Conservation (phyloP, 2,888 invertebrate species). For the Abrostola triplasia region DNA sequence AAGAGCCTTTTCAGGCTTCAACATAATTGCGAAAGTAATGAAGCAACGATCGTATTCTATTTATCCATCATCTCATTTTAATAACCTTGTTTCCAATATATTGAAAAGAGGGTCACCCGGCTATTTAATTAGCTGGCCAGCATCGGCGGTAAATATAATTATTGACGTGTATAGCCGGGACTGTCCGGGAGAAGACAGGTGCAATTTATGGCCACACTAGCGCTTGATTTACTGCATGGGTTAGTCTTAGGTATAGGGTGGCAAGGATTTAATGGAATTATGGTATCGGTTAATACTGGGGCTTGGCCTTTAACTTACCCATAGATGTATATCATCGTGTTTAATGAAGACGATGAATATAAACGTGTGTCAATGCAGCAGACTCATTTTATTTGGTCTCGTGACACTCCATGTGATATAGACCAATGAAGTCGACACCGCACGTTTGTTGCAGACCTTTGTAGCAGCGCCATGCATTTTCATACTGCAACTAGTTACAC, state of each 20-base stretch:
- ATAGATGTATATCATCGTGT: too few relatives aligned
- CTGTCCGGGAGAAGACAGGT: constrained; percentile 21
- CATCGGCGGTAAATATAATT: constrained; percentile 32
- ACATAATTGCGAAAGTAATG: constrained; percentile 5
- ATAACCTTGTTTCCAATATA: constrained; percentile 3
- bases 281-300: neutral
- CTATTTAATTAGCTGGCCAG: constrained; percentile 22
- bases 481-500: too few relatives aligned
- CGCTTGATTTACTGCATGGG: constrained; percentile 46
- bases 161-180: constrained; percentile 15
- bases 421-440: too few relatives aligned
- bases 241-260: constrained; percentile 28
- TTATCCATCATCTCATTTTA: constrained; percentile 1
- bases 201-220: constrained; percentile 51
- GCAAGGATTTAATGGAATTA: neutral
- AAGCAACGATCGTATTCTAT: constrained; percentile 9
- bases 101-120: constrained; percentile 3
- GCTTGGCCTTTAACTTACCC: too few relatives aligned
- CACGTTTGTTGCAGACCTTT: too few relatives aligned
- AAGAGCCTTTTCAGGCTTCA: neutral
- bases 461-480: too few relatives aligned
- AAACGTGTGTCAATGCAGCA: too few relatives aligned
- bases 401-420: too few relatives aligned
- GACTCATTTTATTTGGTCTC: too few relatives aligned
- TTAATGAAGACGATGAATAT: too few relatives aligned